A percentile compares a stretch with the other conserved stretches of the same genome.
phyloP scores from a whole-genome alignment of 2,113 vertebrate species.

The Peromyscus leucopus region DNA sequence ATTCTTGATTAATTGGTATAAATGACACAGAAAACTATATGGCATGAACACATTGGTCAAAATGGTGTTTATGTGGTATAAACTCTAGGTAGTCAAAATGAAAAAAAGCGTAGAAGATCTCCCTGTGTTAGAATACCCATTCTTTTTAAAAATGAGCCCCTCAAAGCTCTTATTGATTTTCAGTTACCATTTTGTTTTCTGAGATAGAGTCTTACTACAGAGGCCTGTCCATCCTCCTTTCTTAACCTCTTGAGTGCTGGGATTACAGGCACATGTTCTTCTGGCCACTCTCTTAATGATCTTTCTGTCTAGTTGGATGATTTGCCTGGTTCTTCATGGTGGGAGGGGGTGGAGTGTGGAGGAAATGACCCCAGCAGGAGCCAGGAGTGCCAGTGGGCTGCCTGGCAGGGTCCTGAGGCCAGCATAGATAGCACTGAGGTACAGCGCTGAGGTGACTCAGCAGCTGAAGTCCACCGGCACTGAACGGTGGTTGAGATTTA shows the following conservation, averaged over 20 bases:
- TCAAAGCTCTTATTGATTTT: background rate
- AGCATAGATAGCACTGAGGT: fast-evolving
- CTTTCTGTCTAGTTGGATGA: background rate
- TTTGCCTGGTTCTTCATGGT: background rate
- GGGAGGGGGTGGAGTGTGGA: background rate
- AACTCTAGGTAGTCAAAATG: background rate
- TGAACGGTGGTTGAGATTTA: background rate
- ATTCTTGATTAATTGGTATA: background rate
- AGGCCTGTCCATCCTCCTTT: background rate
- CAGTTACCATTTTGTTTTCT: background rate
- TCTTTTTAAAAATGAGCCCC: background rate
- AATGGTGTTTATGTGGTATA: background rate
- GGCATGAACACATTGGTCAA: background rate
- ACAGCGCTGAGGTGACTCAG: background rate
- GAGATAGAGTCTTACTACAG: background rate
- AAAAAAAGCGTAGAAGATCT: background rate
- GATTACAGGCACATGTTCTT: background rate
- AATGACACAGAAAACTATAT: background rate
- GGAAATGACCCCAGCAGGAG: background rate
- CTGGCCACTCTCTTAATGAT: background rate
- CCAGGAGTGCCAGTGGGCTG: fast-evolving
- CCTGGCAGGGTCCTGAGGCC: too few species aligned
- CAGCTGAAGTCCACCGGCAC: background rate
- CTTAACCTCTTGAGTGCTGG: background rate
- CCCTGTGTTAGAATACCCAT: fast-evolving